Evolutionary conservation across 2,888 invertebrate species (phyloP).

Genomic region (Amphiduros pacificus): DNA sequence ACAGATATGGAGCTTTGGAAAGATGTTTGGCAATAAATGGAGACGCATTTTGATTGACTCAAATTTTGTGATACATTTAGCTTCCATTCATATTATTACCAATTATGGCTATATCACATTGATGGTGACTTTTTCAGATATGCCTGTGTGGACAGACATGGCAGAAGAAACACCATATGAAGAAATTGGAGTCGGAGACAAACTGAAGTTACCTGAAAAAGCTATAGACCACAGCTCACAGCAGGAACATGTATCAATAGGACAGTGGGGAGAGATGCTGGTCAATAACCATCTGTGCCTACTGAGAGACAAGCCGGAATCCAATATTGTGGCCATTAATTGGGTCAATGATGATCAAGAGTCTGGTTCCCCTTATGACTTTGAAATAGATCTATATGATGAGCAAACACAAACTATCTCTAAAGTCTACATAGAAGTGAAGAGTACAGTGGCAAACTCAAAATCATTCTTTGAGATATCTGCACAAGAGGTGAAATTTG

Average conservation of each 20-base stretch:
- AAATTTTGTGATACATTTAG: no score
- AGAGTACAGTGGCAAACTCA: conserved; percentile 42
- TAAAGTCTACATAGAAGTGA: conserved; percentile 39
- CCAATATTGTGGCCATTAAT: no score
- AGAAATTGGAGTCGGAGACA: conserved; percentile 36
- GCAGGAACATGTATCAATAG: conserved; percentile 26
- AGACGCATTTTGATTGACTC: no score
- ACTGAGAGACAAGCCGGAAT: conserved; percentile 1
- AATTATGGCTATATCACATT: neutral
- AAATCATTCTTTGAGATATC: conserved; percentile 55
- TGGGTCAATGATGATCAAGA: conserved; percentile 45
- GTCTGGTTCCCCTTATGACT: conserved; percentile 47
- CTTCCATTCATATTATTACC: neutral
- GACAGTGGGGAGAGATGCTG: conserved; percentile 50
- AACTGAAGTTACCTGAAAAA: conserved; percentile 25
- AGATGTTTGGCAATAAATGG: no score
- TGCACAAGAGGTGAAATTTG: conserved; percentile 47
- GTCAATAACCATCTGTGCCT: conserved; percentile 43
- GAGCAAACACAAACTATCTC: conserved; percentile 10
- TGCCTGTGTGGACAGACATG: conserved; percentile 41
- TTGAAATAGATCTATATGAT: conserved; percentile 37
- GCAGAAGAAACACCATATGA: conserved; percentile 42
- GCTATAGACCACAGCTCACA: conserved; percentile 23
- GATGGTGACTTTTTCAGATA: conserved; percentile 29
- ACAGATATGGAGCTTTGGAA: no score